Evolutionary conservation across 2,888 invertebrate species (phyloP).

Genomic region (Xestobium rufovillosum): DNA sequence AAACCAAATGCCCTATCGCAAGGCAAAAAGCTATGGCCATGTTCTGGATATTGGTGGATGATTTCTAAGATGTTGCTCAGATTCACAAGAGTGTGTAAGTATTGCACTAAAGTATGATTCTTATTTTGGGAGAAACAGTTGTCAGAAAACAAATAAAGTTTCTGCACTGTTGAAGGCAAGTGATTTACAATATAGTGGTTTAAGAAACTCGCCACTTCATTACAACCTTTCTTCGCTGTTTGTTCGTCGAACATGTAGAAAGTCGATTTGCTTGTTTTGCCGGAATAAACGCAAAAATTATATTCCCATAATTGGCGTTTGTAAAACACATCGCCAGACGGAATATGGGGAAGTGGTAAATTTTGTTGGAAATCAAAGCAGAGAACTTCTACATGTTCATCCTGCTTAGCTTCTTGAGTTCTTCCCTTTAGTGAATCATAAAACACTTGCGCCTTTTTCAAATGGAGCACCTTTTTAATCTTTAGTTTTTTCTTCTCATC

Average conservation of each 20-base stretch:
- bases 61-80: slow-evolving; percentile 10
- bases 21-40: slow-evolving; percentile 7
- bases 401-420: slow-evolving; percentile 13
- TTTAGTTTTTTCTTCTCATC: neutral
- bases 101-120: slow-evolving; percentile 15
- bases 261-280: slow-evolving; percentile 17
- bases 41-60: slow-evolving; percentile 11
- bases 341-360: slow-evolving; percentile 21
- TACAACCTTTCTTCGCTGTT: slow-evolving; percentile 16
- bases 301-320: slow-evolving; percentile 21
- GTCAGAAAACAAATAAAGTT: slow-evolving; percentile 21
- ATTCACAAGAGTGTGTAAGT: slow-evolving; percentile 14
- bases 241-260: slow-evolving; percentile 22
- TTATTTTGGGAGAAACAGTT: slow-evolving; percentile 20
- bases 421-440: slow-evolving; percentile 13
- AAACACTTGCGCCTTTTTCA: neutral
- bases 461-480: neutral
- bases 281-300: slow-evolving; percentile 23
- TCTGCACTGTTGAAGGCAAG: slow-evolving; percentile 13
- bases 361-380: slow-evolving; percentile 23
- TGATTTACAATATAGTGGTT: slow-evolving; percentile 16
- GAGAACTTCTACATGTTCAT: slow-evolving; percentile 14
- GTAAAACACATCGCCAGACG: slow-evolving; percentile 21
- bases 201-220: slow-evolving; percentile 18
- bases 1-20: slow-evolving; percentile 11